Base-by-base conservation (phyloP, 2,113 vertebrate genomes). In the Mustelus asterias region DNA sequence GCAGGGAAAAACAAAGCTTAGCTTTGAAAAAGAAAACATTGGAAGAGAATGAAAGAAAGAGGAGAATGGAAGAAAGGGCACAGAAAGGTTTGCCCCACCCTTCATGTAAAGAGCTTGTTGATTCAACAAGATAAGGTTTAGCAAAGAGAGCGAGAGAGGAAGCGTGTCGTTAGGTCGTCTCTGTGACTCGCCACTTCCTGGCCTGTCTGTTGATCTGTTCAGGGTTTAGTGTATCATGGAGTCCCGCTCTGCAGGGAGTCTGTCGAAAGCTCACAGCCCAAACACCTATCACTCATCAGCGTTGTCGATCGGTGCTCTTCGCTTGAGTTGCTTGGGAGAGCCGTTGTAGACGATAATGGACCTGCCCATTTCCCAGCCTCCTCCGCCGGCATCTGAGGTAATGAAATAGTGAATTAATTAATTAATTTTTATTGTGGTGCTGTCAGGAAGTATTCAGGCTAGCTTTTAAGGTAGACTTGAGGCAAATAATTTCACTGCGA, bases 141-240 rank as follows among this genome's bases (percentile, higher is more conserved):
- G 76, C 69, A 95, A 29, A 44, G 5, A 44, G 76, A 90, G 88
- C 0, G 88, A 90, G 88, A 90, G 54, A 90, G 88, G 88, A 90
- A 90, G 88, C 88, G 29, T 60, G 48, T 60, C 26, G 48, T 60
- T 90, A 48, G 26, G 22, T 90, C 54, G 88, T 90, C 88, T 60
- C 54, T 90, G 48, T 89, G 54, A 63, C 48, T 90, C 58, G 88
- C 88, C 88, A 90, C 88, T 90, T 90, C 88, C 88, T 90, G 86
- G 88, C 88, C 54, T 90, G 88, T 90, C 54, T 90, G 86, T 44
- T 3, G 41, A 90, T 90, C 11, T 60, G 88, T 33, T 60, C 58
- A 48, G 88, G 5, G 88, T 90, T 90, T 14, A 90, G 88, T 90
- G 26, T 90, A 60, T 60, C 54, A 90, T 90, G 88, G 88, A 90